Base-by-base conservation (phyloP, 64 coral and sea anemone genomes). In the Orbicella faveolata region DNA sequence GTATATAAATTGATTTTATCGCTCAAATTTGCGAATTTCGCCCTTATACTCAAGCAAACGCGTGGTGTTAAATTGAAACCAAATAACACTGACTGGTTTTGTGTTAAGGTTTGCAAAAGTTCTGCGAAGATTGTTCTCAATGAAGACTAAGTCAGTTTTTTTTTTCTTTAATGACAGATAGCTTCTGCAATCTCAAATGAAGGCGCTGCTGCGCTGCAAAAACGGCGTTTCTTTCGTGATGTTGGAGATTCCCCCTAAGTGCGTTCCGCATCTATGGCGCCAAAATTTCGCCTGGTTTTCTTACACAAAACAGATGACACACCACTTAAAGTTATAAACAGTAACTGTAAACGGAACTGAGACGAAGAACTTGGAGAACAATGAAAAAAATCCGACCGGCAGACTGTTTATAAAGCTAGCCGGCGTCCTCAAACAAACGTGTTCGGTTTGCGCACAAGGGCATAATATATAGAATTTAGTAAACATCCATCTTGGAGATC, bases 261-360 rank as follows among this genome's bases (percentile, higher is more conserved):
- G 64, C 13, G 21, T n/a, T 70, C 67, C 21, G n/a, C n/a, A n/a
- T 70, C 21, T 33, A 70, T 23, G 41, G 64, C 80, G 63, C 63
- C 64, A 25, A 52, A 85, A 52, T 21, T 70, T 70, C 63, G 30
- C 21, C 11, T 72, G 63, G 21, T 26, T 52, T 69, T 85, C 44
- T 85, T 72, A 73, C 30, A 52, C 82, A 16, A 73, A 54, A 67
- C 82, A 72, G 65, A 85, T 73, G 65, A 30, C 21, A 82, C 34
- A 72, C 63, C 64, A 68, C 34, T n/a, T 68, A 19, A 41, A 76
- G 36, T 19, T 15, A 76, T 15, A 36, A 36, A 21, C 18, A 67
- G 64, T 48, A 48, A 3, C 67, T 26, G 1, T 70, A 70, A 2
- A 11, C 11, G 21, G 67, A 70, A 70, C 21, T 70, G 5, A 70